Base-by-base conservation (phyloP, 2,888 invertebrate genomes). In the Lasiommata megera region DNA sequence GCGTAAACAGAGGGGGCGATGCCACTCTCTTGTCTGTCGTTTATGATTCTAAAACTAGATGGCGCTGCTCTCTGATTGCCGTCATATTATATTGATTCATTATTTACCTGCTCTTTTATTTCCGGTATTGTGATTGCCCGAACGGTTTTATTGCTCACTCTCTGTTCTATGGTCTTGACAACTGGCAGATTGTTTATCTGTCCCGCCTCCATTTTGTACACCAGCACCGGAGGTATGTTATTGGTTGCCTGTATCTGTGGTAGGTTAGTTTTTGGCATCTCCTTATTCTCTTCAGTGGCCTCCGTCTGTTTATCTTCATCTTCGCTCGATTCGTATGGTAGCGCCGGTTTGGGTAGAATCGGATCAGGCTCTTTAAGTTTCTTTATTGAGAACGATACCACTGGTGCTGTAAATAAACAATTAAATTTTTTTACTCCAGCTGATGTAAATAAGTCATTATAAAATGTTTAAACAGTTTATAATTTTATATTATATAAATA, bases 301-400 rank as follows among this genome's bases (percentile, higher is more conserved):
- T 70, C 76, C 67, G 14, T 75, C 69, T 57, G 67, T 65, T 53
- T 75, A 71, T 82, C 81, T n/a, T 80, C 66, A 61, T 92, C 93
- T 12, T 95, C 94, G 8, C 95, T 95, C 16, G 94, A 94, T 70
- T 96, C 96, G 67, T 95, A 92, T 0, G 95, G 95, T 37, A 97
- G 73, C 0, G 95, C 95, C 53, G 94, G 95, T 77, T 95, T 96
- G 3, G 94, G 92, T 1, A 94, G 81, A 1, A 92, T 88, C 0
- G 92, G 85, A 47, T 94, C 93, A 0, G 93, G 93, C 57, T 95
- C 96, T 75, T 96, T 96, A 0, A 94, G 89, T 75, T 96, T 96
- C 72, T 95, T 95, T 40, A 97, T 96, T 0, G 96, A 97, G 79
- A 97, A 97, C 58, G 96, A 95, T 0, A 97, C 53, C 1, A 44